A percentile compares a stretch with the other conserved stretches of the same genome.
Conservation (phyloP, 2,888 invertebrate genomes). For the Camptogramma bilineatum region DNA sequence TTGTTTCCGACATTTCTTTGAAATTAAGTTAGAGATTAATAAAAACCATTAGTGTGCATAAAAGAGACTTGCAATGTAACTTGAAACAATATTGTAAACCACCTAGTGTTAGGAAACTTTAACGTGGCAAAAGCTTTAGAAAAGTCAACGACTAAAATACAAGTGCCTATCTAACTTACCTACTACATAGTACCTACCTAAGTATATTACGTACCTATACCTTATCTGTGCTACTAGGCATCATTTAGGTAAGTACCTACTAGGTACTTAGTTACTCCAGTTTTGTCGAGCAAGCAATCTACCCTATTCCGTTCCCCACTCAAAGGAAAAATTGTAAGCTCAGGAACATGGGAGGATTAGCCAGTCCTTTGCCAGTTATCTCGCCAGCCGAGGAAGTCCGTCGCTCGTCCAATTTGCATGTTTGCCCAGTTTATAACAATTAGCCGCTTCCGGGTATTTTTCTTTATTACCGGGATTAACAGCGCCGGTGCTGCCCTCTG, state of each 20-base stretch:
- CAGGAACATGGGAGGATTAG: conserved; percentile 29
- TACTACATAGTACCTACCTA: too few relatives aligned
- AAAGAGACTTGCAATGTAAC: too few relatives aligned
- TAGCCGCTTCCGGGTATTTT: conserved; percentile 77
- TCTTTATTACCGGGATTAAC: conserved; percentile 81
- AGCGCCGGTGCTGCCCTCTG: conserved; percentile 46
- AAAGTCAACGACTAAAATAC: background rate
- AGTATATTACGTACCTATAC: too few relatives aligned
- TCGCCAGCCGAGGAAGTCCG: conserved; percentile 59
- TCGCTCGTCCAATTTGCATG: conserved; percentile 76
- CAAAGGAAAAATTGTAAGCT: conserved; percentile 33
- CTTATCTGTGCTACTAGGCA: background rate
- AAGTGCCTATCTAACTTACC: too few relatives aligned
- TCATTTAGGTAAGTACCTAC: too few relatives aligned
- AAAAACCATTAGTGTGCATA: background rate
- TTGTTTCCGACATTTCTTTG: background rate
- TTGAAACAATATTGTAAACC: too few relatives aligned
- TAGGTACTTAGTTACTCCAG: conserved; percentile 6
- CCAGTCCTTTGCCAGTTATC: conserved; percentile 58
- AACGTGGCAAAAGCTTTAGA: background rate
- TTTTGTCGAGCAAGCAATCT: conserved; percentile 23
- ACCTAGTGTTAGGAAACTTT: background rate
- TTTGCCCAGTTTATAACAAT: conserved; percentile 81
- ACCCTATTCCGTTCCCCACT: conserved; percentile 22
- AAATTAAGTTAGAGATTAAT: too few relatives aligned